Percentiles rank a stretch among this genome's conserved stretches.
phyloP scores from a whole-genome alignment of 2,113 vertebrate species.

The Cranoglanis bouderius region DNA sequence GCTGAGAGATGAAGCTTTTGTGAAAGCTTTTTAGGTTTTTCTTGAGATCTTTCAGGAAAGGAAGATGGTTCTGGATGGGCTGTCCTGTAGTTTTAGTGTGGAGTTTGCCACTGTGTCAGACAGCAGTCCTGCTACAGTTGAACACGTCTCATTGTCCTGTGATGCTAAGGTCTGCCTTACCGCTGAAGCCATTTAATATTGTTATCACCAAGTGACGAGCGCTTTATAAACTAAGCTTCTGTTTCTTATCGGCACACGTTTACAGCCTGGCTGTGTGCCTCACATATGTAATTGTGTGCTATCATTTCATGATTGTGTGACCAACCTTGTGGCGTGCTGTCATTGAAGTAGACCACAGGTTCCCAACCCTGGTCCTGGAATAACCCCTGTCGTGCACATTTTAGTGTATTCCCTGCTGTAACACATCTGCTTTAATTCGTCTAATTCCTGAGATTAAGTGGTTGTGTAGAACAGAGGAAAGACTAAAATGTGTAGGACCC shows the following conservation, averaged over 20 bases:
- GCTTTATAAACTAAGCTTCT: not conserved
- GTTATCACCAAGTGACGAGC: not conserved
- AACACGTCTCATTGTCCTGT: not conserved
- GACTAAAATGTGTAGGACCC: not conserved
- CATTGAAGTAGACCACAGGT: not conserved
- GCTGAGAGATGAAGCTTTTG: not conserved
- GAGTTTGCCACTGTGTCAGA: slow-evolving; percentile 38
- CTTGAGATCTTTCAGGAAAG: not conserved
- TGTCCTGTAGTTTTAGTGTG: slow-evolving; percentile 29
- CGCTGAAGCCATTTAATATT: not conserved
- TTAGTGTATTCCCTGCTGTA: not conserved
- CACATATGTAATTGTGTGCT: not conserved
- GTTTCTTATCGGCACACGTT: not conserved
- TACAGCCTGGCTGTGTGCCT: not conserved
- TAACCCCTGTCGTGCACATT: not conserved
- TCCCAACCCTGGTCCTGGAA: not conserved
- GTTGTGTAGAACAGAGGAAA: not conserved
- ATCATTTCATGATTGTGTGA: not conserved
- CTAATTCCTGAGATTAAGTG: not conserved
- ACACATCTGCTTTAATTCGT: not conserved
- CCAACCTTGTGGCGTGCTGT: no score
- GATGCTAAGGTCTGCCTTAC: not conserved
- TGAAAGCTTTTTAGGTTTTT: no score
- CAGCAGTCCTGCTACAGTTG: not conserved
- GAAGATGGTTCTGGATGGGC: not conserved